Base-by-base conservation (phyloP, 2,888 invertebrate genomes). In the Helleia helle region DNA sequence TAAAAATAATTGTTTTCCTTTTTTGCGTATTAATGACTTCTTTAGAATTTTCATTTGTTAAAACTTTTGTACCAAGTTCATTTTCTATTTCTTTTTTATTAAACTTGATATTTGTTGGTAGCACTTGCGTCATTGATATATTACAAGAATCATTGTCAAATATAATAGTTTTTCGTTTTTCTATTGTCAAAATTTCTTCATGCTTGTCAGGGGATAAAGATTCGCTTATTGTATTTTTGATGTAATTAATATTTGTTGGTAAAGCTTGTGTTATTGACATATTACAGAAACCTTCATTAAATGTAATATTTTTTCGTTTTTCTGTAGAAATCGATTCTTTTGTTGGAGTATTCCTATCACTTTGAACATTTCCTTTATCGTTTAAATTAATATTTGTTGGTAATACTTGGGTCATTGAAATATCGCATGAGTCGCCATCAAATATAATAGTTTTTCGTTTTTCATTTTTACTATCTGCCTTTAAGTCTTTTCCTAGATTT, bases 391-490 rank as follows among this genome's bases (percentile, higher is more conserved):
- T 48, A 15, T 52, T 55, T 3, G 48, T 30, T 2, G 59, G 52
- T 2, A 59, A 28, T 9, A 53, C 54, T 50, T 57, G 55, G 4
- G 62, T 61, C 2, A 60, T 48, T 15, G 54, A 47, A 41, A 42
- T 25, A 11, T 31, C 17, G 14, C 39, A 22, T 3, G 30, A 17
- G 5, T 57, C 53, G 31, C 55, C 47, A 11, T 65, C 54, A 41
- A 48, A 56, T 3, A 56, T 36, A 1, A 52, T 48, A 1, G 56
- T 51, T 29, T 45, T 49, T 7, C 50, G 46, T 28, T 46, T 48
- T 49, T 44, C n/a, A 17, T 36, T 36, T 7, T 22, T 3, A 18
- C 1, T 15, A 2, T 39, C 25, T 15, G n/a, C n/a, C 14, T 18
- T 1, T 11, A 13, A 11, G 7, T 24, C 8, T 30, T 41, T 26